Evolutionary conservation across 2,113 vertebrate genomes (phyloP).

Genomic region (Eptesicus fuscus): DNA sequence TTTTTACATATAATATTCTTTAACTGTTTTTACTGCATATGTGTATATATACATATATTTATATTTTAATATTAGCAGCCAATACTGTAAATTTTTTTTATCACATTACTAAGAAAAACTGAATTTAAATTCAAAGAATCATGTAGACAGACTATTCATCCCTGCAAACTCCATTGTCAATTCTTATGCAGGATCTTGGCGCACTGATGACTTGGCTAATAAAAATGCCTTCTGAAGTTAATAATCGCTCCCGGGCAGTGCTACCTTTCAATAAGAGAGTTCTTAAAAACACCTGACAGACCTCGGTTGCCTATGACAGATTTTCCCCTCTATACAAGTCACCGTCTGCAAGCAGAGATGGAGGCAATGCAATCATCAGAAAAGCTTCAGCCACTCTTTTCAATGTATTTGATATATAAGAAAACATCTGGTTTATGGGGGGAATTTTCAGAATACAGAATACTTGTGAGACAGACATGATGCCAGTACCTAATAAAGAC

Average conservation of each 20-base stretch:
- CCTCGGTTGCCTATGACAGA: neutral
- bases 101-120: conserved; percentile 7
- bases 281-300: conserved; percentile 14
- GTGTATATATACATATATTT: neutral
- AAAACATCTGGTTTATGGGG: neutral
- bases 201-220: neutral
- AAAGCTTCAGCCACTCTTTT: neutral
- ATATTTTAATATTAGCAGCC: neutral
- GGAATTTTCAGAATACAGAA: neutral
- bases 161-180: neutral
- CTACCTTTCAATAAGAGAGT: neutral
- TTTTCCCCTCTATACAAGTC: neutral
- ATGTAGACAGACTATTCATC: neutral
- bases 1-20: neutral
- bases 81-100: neutral
- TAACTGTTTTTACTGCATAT: neutral
- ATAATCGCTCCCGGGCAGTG: neutral
- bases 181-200: neutral
- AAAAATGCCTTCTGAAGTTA: neutral
- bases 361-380: neutral
- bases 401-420: neutral
- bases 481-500: neutral
- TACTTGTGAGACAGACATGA: neutral
- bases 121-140: conserved; percentile 15
- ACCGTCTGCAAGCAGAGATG: neutral